phyloP scores from a whole-genome alignment of 2,888 invertebrate species.

The Yponomeuta evonymella region DNA sequence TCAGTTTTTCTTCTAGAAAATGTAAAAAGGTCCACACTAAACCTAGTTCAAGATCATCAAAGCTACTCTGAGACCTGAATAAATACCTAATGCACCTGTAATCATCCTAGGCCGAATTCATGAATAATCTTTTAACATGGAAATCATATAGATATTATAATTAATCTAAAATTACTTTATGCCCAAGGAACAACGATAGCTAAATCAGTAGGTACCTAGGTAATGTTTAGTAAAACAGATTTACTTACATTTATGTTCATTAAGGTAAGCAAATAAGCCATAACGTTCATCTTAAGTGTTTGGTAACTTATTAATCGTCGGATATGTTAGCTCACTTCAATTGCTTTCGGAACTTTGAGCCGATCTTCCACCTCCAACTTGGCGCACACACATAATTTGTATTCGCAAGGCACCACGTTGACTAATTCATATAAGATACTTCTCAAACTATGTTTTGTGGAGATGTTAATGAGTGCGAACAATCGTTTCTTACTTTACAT shows the following conservation, averaged over 20 bases:
- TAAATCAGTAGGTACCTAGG: not conserved
- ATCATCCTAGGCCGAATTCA: not conserved
- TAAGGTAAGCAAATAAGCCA: constrained; percentile 37
- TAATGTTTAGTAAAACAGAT: not conserved
- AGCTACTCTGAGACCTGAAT: too few species aligned
- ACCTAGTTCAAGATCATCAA: too few species aligned
- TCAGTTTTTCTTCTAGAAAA: too few species aligned
- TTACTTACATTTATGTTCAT: constrained; percentile 38
- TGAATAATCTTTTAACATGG: not conserved
- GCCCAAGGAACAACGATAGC: not conserved
- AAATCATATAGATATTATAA: not conserved
- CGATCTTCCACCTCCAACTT: constrained; percentile 14
- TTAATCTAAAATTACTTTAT: not conserved
- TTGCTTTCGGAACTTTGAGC: constrained; percentile 25
- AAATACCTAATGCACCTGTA: too few species aligned
- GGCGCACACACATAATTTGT: constrained; percentile 35
- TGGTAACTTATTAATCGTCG: constrained; percentile 21
- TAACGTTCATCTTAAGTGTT: constrained; percentile 30
- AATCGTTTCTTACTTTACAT: constrained; percentile 36
- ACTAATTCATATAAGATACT: constrained; percentile 36
- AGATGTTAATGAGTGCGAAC: constrained; percentile 39
- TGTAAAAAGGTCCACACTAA: too few species aligned
- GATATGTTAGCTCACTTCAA: constrained; percentile 23
- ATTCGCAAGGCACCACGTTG: constrained; percentile 31
- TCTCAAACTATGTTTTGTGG: constrained; percentile 34